Conservation (phyloP, 2,113 vertebrate species). For the Larimichthys polyactis region DNA sequence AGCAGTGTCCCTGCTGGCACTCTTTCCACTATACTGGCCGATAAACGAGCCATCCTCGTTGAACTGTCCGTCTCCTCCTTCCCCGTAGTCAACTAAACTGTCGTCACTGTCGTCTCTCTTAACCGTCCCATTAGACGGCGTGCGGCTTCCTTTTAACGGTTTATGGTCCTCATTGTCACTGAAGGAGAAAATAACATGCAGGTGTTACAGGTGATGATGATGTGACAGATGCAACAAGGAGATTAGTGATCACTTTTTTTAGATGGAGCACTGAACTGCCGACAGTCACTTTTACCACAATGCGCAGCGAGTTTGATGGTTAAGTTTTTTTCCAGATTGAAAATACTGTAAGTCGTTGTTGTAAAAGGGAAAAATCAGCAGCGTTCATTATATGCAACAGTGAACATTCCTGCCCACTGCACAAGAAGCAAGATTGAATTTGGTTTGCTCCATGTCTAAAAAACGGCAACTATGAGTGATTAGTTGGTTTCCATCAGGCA, state of each 20-base stretch:
- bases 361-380: neutral
- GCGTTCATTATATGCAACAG: conserved; percentile 8
- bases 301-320: neutral
- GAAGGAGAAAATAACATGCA: conserved; percentile 87
- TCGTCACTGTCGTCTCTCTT: conserved; percentile 98
- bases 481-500: conserved; percentile 81
- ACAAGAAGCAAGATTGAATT: conserved; percentile 34
- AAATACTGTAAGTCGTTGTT: neutral
- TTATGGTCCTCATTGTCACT: conserved; percentile 99
- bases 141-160: conserved; percentile 95
- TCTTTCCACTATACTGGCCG: conserved; percentile 97
- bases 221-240: conserved; percentile 71
- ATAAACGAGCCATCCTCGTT: conserved; percentile 99
- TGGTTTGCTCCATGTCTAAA: conserved; percentile 70
- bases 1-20: conserved; percentile 90
- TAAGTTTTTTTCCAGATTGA: neutral
- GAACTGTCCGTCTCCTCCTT: conserved; percentile 98
- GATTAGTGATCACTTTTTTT: conserved; percentile 75
- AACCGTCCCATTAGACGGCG: conserved; percentile 96
- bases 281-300: conserved; percentile 32
- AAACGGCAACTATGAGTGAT: conserved; percentile 69
- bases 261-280: conserved; percentile 72
- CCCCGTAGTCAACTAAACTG: conserved; percentile 99
- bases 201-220: conserved; percentile 82
- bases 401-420: neutral